Percentiles rank a stretch among this genome's conserved stretches.
These are phyloP conservation scores for Heterochromis multidens DNA, from an alignment of 2,113 vertebrate genomes.

Conservation along the genomic window DNA sequence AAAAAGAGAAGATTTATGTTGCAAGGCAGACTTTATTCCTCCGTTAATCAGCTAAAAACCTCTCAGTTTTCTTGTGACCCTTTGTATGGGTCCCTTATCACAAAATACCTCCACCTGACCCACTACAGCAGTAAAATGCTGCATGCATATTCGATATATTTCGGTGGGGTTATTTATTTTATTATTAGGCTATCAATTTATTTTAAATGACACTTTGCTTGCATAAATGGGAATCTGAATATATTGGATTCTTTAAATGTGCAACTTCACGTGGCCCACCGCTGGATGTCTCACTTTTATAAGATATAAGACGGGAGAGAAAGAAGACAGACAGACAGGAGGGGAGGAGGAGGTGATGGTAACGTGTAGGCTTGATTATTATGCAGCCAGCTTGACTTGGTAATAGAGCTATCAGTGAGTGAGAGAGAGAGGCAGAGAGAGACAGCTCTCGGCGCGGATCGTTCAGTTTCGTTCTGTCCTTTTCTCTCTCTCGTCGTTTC, in stretches of 20 bases:
- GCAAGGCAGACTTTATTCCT: no score
- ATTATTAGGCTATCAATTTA: no score
- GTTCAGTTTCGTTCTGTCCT: background rate
- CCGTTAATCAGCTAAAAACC: no score
- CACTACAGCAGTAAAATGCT: background rate
- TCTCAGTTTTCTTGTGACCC: no score
- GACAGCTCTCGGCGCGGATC: background rate
- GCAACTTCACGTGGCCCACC: background rate
- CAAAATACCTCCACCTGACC: no score
- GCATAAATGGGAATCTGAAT: fast-evolving
- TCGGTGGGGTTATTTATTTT: no score
- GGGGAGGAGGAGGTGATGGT: slow-evolving; percentile 3
- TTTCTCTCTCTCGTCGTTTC: background rate
- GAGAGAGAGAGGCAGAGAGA: slow-evolving; percentile 12
- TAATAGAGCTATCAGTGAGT: slow-evolving; percentile 21
- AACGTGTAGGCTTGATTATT: slow-evolving; percentile 33
- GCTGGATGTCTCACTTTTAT: slow-evolving; percentile 52
- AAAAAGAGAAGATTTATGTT: no score
- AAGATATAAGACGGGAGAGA: background rate
- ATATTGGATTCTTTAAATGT: background rate
- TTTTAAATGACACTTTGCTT: background rate
- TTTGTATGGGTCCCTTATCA: no score
- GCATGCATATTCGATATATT: background rate
- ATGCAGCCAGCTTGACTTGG: slow-evolving; percentile 37
- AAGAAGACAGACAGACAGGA: background rate